Percentiles rank a stretch among this genome's conserved stretches.
Evolutionary conservation across 1,140 invertebrate genomes (phyloP).

Genomic region (Cherax quadricarinatus): DNA sequence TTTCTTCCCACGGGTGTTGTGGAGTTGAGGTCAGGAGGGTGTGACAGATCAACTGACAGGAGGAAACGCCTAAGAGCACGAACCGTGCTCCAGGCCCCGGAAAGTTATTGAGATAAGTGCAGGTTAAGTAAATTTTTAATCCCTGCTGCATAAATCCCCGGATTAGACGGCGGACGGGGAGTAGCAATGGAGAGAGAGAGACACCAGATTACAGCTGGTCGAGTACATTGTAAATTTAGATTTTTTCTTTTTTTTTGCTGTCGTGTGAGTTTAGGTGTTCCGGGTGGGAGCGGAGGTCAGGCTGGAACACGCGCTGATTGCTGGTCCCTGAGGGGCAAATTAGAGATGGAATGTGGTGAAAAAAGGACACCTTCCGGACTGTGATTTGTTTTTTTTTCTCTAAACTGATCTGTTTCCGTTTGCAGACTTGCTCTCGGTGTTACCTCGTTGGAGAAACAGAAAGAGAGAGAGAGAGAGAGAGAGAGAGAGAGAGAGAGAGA

Average conservation of each 20-base stretch:
- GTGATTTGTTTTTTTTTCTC: background rate
- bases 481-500: no score
- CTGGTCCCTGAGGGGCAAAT: background rate
- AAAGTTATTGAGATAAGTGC: background rate
- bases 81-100: background rate
- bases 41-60: background rate
- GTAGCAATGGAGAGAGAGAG: background rate
- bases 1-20: constrained; percentile 14
- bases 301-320: background rate
- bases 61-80: background rate
- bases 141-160: background rate
- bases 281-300: background rate
- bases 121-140: constrained; percentile 5
- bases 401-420: background rate
- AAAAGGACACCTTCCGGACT: background rate
- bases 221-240: no score
- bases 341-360: background rate
- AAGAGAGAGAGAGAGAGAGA: no score
- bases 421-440: no score
- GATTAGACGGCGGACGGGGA: background rate
- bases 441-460: no score
- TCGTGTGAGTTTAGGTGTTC: background rate
- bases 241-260: background rate
- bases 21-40: constrained; percentile 15
- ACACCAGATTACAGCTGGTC: no score